Conservation (phyloP, 2,797 vertebrate species). For the Salarias fasciatus region DNA sequence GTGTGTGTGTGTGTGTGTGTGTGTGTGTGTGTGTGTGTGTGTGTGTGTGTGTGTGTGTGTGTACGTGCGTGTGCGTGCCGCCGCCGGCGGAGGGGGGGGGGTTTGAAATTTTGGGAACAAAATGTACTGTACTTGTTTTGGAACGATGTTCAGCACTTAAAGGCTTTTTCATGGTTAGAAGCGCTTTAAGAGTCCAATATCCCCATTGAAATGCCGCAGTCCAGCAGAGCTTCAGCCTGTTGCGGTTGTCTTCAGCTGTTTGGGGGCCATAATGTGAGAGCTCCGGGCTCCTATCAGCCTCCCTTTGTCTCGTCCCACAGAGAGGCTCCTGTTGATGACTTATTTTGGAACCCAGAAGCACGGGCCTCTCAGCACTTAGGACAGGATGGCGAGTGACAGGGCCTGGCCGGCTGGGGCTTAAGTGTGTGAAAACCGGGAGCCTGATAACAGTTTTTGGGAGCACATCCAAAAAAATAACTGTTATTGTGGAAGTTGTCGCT, state of each 20-base stretch:
- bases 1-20: slow-evolving; percentile 7
- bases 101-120: slow-evolving; percentile 61
- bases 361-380: slow-evolving; percentile 81
- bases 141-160: slow-evolving; percentile 61
- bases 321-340: slow-evolving; percentile 82
- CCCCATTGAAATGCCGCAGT: slow-evolving; percentile 66
- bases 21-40: slow-evolving; percentile 6
- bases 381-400: slow-evolving; percentile 87
- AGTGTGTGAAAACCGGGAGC: slow-evolving; percentile 85
- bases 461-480: slow-evolving; percentile 78
- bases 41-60: slow-evolving; percentile 5
- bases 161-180: slow-evolving; percentile 73
- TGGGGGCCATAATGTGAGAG: slow-evolving; percentile 76
- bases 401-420: slow-evolving; percentile 82
- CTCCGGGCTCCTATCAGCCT: slow-evolving; percentile 72
- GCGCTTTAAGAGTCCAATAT: slow-evolving; percentile 69
- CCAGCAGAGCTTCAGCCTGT: slow-evolving; percentile 67
- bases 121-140: slow-evolving; percentile 74
- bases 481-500: slow-evolving; percentile 31
- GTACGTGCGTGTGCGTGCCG: too few species aligned
- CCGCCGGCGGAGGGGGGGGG: not conserved
- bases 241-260: slow-evolving; percentile 82
- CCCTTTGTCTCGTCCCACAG: slow-evolving; percentile 70
- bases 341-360: slow-evolving; percentile 88
- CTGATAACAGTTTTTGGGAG: slow-evolving; percentile 90